phyloP scores from a whole-genome alignment of 2,797 vertebrate species.

The Pempheris klunzingeri region DNA sequence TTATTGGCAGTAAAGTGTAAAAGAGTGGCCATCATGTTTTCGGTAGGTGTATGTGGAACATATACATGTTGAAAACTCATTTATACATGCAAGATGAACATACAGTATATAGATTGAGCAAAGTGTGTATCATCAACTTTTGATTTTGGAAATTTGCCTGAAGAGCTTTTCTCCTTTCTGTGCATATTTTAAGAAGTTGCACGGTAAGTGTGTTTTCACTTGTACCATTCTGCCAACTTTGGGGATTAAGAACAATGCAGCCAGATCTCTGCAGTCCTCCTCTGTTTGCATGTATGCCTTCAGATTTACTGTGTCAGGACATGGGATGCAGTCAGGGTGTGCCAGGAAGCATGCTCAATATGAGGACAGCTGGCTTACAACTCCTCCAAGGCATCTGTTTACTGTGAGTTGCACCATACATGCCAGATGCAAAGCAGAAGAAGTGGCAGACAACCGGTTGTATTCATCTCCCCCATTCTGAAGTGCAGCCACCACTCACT shows the following conservation, averaged over 20 bases:
- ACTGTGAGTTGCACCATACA: constrained; percentile 35
- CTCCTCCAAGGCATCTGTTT: constrained; percentile 73
- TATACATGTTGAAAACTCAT: not conserved
- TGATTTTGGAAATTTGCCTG: not conserved
- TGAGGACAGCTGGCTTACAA: constrained; percentile 65
- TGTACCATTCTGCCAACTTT: not conserved
- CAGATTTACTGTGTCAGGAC: constrained; percentile 34
- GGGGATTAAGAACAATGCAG: constrained; percentile 10
- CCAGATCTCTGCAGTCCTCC: not conserved
- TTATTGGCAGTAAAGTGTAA: not conserved
- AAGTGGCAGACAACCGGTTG: constrained; percentile 17
- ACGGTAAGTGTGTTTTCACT: not conserved
- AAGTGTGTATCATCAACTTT: not conserved
- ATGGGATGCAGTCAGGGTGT: constrained; percentile 33
- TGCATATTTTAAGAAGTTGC: not conserved
- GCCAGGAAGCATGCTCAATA: constrained; percentile 36
- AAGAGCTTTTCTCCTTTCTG: not conserved
- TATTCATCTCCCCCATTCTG: not conserved
- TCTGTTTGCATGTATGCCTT: constrained; percentile 2
- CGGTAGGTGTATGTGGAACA: not conserved
- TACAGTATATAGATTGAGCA: not conserved
- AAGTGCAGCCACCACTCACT: not conserved
- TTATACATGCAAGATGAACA: not conserved
- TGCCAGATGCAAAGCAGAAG: constrained; percentile 44
- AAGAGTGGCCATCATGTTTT: not conserved